These are phyloP conservation scores for Diphyllodes magnificus DNA, from an alignment of 2,113 vertebrate species.

Conservation along the genomic window DNA sequence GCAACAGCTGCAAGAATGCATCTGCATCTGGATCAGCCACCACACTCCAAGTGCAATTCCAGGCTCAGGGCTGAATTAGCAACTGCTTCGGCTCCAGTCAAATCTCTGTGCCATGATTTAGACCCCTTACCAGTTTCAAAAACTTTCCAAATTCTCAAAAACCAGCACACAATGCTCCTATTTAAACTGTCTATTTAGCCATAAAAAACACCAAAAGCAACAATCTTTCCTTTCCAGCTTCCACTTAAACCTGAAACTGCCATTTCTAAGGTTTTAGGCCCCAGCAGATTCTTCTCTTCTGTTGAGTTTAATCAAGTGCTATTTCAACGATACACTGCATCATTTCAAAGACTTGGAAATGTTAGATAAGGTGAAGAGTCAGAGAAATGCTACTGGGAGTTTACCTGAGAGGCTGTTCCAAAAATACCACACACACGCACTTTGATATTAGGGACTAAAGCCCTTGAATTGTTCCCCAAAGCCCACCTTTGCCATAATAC, in stretches of 20 bases:
- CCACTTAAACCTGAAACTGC: not conserved
- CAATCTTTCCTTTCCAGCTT: not conserved
- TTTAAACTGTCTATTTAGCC: not conserved
- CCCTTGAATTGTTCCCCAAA: constrained; percentile 17
- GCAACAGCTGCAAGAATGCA: not conserved
- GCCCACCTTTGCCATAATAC: not conserved
- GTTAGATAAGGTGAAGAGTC: constrained; percentile 1
- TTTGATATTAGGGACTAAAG: constrained; percentile 10
- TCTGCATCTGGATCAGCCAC: not conserved
- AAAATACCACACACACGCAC: not conserved
- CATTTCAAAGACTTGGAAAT: not conserved
- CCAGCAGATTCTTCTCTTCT: not conserved
- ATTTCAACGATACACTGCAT: not conserved
- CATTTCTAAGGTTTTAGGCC: not conserved
- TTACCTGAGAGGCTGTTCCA: constrained; percentile 58
- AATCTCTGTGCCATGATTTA: not conserved
- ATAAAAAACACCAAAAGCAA: not conserved
- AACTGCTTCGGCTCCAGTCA: not conserved
- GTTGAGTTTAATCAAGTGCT: not conserved
- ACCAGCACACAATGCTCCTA: not conserved
- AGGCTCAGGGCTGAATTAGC: not conserved
- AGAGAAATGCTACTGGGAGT: constrained; percentile 6
- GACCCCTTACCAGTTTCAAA: not conserved
- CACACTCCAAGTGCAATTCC: not conserved
- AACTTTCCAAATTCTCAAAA: not conserved